phyloP scores from a whole-genome alignment of 2,888 invertebrate species.

The Andrena chrysosceles region DNA sequence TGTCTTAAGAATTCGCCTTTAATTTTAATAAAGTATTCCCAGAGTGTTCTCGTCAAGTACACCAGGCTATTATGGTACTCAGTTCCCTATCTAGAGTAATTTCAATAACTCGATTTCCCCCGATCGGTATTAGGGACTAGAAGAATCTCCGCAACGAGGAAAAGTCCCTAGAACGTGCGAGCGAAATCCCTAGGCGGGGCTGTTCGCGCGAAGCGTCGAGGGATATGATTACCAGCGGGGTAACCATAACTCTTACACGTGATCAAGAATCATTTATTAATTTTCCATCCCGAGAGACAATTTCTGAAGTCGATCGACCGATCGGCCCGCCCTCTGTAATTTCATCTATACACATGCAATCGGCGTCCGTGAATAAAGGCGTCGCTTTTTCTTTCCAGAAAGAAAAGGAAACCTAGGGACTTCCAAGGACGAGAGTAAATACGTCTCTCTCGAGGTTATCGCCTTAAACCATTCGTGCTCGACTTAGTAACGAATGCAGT shows the following conservation, averaged over 20 bases:
- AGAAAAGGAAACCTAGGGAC: constrained; percentile 24
- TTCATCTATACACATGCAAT: constrained; percentile 53
- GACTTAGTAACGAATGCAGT: constrained; percentile 39
- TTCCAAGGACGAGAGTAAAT: constrained; percentile 51
- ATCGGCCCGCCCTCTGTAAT: constrained; percentile 49
- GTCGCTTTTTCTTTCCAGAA: not conserved
- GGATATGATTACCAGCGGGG: constrained; percentile 31
- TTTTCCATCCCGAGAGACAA: constrained; percentile 49
- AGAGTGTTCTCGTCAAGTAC: not conserved
- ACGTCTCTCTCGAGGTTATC: constrained; percentile 55
- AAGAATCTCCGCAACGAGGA: not conserved
- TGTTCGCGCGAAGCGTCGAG: constrained; percentile 3
- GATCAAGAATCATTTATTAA: constrained; percentile 59
- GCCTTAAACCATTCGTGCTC: constrained; percentile 37
- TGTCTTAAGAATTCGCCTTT: not conserved
- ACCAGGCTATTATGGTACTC: not conserved
- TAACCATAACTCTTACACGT: constrained; percentile 41
- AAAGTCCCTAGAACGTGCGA: not conserved
- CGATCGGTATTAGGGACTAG: not conserved
- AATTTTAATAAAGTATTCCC: constrained; percentile 9
- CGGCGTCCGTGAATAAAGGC: constrained; percentile 18
- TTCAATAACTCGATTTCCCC: not conserved
- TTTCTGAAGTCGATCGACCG: constrained; percentile 35
- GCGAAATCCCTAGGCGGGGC: too few species aligned
- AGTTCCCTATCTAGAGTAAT: not conserved